Conservation (phyloP, 1,140 invertebrate species). For the Teleogryllus occipitalis region DNA sequence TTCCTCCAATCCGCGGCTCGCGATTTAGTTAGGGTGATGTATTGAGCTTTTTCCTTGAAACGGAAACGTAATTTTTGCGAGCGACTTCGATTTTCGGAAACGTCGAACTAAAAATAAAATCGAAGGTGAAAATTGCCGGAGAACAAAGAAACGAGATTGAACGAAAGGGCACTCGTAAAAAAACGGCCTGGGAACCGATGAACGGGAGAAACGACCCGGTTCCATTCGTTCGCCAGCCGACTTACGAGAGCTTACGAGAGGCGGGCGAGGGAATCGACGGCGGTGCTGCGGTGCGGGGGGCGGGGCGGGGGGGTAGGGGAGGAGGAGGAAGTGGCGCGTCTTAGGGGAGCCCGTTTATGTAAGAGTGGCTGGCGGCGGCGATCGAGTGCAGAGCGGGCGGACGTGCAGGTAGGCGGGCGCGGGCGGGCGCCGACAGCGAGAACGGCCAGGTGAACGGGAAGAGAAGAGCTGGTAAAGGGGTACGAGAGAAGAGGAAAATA, state of each 20-base stretch:
- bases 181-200: not conserved
- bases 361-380: not conserved
- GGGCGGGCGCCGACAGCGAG: too few species aligned
- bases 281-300: too few species aligned
- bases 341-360: not conserved
- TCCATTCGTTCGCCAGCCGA: not conserved
- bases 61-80: not conserved
- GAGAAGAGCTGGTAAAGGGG: too few species aligned
- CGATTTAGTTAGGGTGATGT: not conserved
- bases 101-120: not conserved
- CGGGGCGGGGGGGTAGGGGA: too few species aligned
- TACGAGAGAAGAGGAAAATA: too few species aligned
- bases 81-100: not conserved
- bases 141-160: conserved; percentile 4
- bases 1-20: not conserved
- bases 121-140: not conserved
- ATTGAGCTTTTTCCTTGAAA: not conserved
- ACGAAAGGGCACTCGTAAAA: not conserved
- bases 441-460: too few species aligned
- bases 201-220: conserved; percentile 2
- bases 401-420: too few species aligned
- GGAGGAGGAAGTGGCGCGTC: not conserved
- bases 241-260: not conserved
- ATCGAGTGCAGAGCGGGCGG: not conserved
- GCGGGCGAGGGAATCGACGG: not conserved